A percentile compares a stretch with the other conserved stretches of the same genome.
Evolutionary conservation across 2,113 vertebrate species (phyloP).

Genomic region (Alethe diademata): DNA sequence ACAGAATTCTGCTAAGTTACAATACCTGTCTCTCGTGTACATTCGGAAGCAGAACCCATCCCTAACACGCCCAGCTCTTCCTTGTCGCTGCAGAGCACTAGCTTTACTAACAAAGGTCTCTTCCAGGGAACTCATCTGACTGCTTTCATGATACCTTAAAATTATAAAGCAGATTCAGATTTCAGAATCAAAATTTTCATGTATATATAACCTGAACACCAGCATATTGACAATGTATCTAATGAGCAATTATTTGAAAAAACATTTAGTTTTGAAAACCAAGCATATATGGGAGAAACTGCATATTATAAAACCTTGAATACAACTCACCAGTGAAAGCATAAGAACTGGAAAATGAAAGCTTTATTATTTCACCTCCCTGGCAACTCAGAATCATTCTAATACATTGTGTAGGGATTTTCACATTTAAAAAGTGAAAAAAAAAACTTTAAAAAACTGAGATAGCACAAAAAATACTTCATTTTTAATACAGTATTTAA

Average conservation of each 20-base stretch:
- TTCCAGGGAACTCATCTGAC: conserved; percentile 97
- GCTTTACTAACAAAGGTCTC: conserved; percentile 97
- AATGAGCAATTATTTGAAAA: not conserved
- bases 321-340: not conserved
- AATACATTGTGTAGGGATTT: not conserved
- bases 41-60: conserved; percentile 94
- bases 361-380: not conserved
- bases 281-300: not conserved
- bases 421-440: not conserved
- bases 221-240: not conserved
- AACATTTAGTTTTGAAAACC: not conserved
- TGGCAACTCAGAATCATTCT: not conserved
- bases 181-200: not conserved
- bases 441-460: not conserved
- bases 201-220: not conserved
- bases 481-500: not conserved
- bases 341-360: not conserved
- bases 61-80: conserved; percentile 90
- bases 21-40: conserved; percentile 84
- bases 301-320: not conserved
- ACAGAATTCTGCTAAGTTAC: not conserved
- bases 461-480: not conserved
- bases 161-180: not conserved
- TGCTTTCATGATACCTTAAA: conserved; percentile 93
- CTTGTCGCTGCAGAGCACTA: conserved; percentile 95